Percentiles rank a stretch among this genome's conserved stretches.
Conservation (phyloP, 2,113 vertebrate genomes). For the Pterocles burchelli region DNA sequence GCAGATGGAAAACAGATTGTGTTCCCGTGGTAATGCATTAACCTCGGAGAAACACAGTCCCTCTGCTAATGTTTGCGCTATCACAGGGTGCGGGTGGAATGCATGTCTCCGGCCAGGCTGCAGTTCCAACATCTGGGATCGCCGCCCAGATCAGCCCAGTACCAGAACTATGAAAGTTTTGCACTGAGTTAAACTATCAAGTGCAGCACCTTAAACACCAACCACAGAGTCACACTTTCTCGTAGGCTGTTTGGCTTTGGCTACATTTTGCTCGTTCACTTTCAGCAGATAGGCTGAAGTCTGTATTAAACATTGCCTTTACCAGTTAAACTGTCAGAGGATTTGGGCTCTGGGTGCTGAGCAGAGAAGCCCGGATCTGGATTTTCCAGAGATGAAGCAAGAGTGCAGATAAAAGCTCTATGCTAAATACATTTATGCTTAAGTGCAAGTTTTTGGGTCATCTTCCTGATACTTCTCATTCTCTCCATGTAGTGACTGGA, state of each 20-base stretch:
- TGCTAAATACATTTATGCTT: not conserved
- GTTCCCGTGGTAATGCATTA: slow-evolving; percentile 9
- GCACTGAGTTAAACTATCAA: not conserved
- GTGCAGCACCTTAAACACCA: not conserved
- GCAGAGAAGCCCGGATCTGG: not conserved
- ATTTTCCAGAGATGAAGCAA: not conserved
- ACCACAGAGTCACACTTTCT: not conserved
- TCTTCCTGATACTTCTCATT: not conserved
- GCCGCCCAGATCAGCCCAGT: not conserved
- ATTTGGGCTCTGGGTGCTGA: not conserved
- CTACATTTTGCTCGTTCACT: not conserved
- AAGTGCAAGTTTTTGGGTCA: not conserved
- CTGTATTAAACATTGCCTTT: not conserved
- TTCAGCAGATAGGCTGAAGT: not conserved
- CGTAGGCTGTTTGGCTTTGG: not conserved
- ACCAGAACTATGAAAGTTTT: not conserved
- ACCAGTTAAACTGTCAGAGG: not conserved
- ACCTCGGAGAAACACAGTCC: slow-evolving; percentile 32
- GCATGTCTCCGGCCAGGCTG: slow-evolving; percentile 19
- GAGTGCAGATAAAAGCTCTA: not conserved
- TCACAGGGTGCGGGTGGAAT: slow-evolving; percentile 10
- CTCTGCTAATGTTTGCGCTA: slow-evolving; percentile 34
- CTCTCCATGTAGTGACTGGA: not conserved
- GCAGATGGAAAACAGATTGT: slow-evolving; percentile 63
- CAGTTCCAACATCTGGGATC: slow-evolving; percentile 33